Conservation (phyloP, 2,888 invertebrate species). For the Cheilosia impressa region DNA sequence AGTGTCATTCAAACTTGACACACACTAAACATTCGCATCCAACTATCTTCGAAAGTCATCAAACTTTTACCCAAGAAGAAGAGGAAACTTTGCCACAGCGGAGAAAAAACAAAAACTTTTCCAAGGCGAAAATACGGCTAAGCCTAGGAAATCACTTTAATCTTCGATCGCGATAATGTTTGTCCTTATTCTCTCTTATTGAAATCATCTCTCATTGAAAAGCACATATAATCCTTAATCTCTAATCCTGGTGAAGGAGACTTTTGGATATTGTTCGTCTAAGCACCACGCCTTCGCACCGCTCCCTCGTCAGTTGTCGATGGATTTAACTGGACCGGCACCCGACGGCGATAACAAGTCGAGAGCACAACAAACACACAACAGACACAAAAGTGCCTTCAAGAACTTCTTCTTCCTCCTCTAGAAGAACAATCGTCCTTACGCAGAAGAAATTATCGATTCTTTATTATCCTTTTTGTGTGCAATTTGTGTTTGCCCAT, state of each 20-base stretch:
- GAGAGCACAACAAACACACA: no score
- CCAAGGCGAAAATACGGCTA: not conserved
- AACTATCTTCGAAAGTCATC: conserved; percentile 69
- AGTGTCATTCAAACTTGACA: conserved; percentile 74
- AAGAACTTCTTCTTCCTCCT: no score
- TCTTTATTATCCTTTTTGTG: conserved; percentile 66
- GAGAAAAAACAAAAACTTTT: conserved; percentile 8
- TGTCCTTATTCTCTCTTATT: conserved; percentile 36
- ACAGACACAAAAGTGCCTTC: not conserved
- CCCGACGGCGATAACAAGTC: not conserved
- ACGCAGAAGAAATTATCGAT: conserved; percentile 52
- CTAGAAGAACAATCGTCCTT: not conserved
- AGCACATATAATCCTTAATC: conserved; percentile 20
- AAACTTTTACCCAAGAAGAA: conserved; percentile 50
- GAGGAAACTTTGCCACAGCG: conserved; percentile 9
- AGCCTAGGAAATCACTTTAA: conserved; percentile 48
- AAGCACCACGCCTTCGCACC: not conserved
- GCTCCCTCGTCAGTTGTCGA: conserved; percentile 16
- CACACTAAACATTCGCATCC: conserved; percentile 65
- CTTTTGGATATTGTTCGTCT: conserved; percentile 30
- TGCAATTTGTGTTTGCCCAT: conserved; percentile 54
- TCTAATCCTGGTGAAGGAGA: conserved; percentile 19
- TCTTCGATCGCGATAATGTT: conserved; percentile 59
- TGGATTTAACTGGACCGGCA: conserved; percentile 32
- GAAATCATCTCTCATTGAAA: conserved; percentile 40